Percentiles rank a stretch among this genome's conserved stretches.
These are phyloP conservation scores for Hydrocynus forskahlii DNA, from an alignment of 2,797 vertebrate species.

Conservation along the genomic window DNA sequence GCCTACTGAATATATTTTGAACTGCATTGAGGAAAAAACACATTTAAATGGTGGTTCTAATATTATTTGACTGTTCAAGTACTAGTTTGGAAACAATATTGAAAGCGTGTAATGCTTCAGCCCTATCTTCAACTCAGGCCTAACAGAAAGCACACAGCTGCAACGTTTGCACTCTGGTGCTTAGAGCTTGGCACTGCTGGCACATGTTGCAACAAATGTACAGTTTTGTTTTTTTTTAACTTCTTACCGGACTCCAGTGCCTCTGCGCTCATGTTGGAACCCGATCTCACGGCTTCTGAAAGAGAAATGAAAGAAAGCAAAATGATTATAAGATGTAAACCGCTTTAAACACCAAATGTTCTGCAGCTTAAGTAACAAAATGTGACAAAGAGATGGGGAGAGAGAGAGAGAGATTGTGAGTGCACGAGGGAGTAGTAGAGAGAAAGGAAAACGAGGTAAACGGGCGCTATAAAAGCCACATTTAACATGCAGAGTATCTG, in stretches of 20 bases:
- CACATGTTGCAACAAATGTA: too few species aligned
- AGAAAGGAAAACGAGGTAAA: slow-evolving; percentile 38
- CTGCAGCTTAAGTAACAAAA: background rate
- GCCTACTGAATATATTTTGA: too few species aligned
- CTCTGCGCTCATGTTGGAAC: slow-evolving; percentile 79
- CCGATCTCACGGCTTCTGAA: slow-evolving; percentile 63
- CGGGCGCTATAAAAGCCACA: slow-evolving; percentile 34
- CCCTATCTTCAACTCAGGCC: too few species aligned
- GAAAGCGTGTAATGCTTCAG: too few species aligned
- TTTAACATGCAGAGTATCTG: slow-evolving; percentile 34
- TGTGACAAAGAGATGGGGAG: background rate
- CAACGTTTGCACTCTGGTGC: too few species aligned
- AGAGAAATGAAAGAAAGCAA: slow-evolving; percentile 53
- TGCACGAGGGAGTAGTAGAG: background rate
- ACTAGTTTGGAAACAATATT: too few species aligned
- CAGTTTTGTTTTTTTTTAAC: background rate
- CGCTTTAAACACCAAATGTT: slow-evolving; percentile 14
- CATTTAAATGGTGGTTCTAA: too few species aligned
- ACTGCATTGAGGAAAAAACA: too few species aligned
- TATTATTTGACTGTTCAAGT: too few species aligned
- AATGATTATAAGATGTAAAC: background rate
- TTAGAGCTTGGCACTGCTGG: too few species aligned
- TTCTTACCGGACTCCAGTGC: slow-evolving; percentile 78
- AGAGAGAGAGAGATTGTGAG: background rate
- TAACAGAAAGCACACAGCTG: too few species aligned